A percentile compares a stretch with the other conserved stretches of the same genome.
Conservation (phyloP, 2,797 vertebrate genomes). For the Orestias chungarensis region DNA sequence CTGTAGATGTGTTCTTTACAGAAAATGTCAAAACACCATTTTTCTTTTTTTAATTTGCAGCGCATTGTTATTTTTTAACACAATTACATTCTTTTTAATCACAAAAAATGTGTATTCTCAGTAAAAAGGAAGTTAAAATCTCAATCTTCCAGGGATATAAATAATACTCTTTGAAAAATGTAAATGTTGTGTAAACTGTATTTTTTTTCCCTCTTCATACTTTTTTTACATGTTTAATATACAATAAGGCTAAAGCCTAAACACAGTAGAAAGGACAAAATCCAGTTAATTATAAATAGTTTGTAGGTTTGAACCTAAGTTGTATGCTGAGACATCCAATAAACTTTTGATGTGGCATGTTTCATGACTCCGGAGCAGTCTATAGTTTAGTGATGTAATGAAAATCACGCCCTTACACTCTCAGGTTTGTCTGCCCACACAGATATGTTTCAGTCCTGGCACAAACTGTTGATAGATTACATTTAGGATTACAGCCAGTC, state of each 20-base stretch:
- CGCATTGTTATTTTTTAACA: neutral
- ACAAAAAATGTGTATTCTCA: neutral
- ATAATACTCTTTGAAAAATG: neutral
- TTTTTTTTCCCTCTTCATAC: neutral
- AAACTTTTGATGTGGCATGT: slow-evolving; percentile 23
- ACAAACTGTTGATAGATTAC: slow-evolving; percentile 71
- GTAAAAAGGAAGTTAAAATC: neutral
- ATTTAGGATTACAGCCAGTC: slow-evolving; percentile 68
- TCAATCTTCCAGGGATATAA: neutral
- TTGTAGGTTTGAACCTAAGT: neutral
- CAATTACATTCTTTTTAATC: neutral
- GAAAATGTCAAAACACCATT: too few relatives aligned
- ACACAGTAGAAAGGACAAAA: neutral
- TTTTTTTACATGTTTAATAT: neutral
- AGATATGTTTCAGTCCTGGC: slow-evolving; percentile 54
- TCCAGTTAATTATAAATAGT: neutral
- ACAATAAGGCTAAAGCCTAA: neutral
- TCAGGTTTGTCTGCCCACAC: slow-evolving; percentile 44
- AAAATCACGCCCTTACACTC: slow-evolving; percentile 41
- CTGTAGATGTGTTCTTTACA: too few relatives aligned
- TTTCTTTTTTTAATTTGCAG: too few relatives aligned
- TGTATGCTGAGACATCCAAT: slow-evolving; percentile 2
- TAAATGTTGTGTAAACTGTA: neutral
- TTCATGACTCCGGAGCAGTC: neutral
- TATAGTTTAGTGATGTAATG: slow-evolving; percentile 21